Percentiles rank a stretch among this genome's conserved stretches.
phyloP scores from a whole-genome alignment of 2,888 invertebrate genomes.

The Coecobrya sp. region DNA sequence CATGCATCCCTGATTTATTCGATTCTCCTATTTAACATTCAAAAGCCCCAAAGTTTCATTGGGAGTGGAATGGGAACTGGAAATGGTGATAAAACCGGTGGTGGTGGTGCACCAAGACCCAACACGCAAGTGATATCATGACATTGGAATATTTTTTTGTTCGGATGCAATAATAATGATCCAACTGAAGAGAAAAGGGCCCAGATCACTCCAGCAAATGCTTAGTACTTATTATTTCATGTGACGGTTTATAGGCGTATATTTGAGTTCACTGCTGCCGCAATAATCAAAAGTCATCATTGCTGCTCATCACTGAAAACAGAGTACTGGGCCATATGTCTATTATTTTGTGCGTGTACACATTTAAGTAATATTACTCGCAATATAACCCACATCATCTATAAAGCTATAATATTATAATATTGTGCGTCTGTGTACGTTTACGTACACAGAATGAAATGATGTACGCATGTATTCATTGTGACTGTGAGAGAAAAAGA shows the following conservation, averaged over 20 bases:
- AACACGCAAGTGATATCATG: constrained; percentile 25
- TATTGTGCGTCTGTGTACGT: not conserved
- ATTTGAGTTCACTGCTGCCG: not conserved
- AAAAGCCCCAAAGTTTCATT: not conserved
- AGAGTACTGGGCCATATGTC: constrained; percentile 43
- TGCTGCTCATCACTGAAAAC: constrained; percentile 5
- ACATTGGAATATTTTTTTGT: not conserved
- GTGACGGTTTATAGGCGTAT: constrained; percentile 26
- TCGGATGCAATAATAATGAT: constrained; percentile 9
- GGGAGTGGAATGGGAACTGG: constrained; percentile 28
- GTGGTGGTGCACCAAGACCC: not conserved
- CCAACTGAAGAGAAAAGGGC: not conserved
- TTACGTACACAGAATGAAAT: not conserved
- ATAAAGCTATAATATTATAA: not conserved
- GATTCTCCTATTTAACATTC: not conserved
- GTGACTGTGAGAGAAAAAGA: constrained; percentile 15
- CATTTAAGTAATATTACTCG: constrained; percentile 1
- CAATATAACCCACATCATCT: not conserved
- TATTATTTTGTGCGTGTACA: constrained; percentile 8
- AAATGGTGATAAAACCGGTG: not conserved
- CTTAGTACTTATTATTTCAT: constrained; percentile 16
- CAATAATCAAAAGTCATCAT: constrained; percentile 40
- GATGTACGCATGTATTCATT: not conserved
- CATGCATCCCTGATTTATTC: constrained; percentile 42
- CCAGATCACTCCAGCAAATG: constrained; percentile 14